Base-by-base conservation (phyloP, 2,797 vertebrate species). In the Coregonus sp. region DNA sequence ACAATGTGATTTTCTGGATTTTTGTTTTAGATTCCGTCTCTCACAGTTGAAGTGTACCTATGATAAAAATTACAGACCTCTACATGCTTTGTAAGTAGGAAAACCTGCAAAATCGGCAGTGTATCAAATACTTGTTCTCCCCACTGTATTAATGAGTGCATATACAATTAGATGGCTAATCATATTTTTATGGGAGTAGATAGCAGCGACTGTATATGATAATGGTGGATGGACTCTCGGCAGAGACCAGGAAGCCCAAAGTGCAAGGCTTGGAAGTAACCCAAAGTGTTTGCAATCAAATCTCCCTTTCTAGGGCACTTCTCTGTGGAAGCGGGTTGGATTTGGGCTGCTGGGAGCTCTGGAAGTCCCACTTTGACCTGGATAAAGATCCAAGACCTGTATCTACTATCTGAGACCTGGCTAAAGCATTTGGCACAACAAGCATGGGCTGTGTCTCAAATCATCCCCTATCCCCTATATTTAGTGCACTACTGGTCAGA, bases 341-440 rank as follows among this genome's bases (percentile, higher is more conserved):
- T 75, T 37, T 70, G 35, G 68, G 68, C 59, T 25, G 1, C n/a
- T 9, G n/a, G 59, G 20, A 29, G 20, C 20, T 40, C 4, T 9
- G 33, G 37, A 47, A 11, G 37, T 40, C 7, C 20, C 3, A 63
- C n/a, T 29, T 29, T 25, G 20, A 35, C 29, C 71, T 72, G 51
- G 29, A 75, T 78, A 72, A 52, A 70, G 71, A 29, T 15, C n/a
- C 18, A 66, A 5, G 47, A 37, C 20, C 31, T 35, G 67, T 9
- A 4, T 35, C 5, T 25, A 14, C 18, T 3, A 15, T 75, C n/a
- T 25, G 59, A 77, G 78, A 56, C 25, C 65, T 29, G 72, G 70
- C 54, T 20, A 5, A 79, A 71, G 74, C 72, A 20, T 88, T 88
- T 86, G 82, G 80, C 80, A 81, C 75, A 69, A 83, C 67, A 63